Percentiles rank a stretch among this genome's conserved stretches.
Conservation (phyloP, 2,797 vertebrate species). For the Sebastes matsubarae region DNA sequence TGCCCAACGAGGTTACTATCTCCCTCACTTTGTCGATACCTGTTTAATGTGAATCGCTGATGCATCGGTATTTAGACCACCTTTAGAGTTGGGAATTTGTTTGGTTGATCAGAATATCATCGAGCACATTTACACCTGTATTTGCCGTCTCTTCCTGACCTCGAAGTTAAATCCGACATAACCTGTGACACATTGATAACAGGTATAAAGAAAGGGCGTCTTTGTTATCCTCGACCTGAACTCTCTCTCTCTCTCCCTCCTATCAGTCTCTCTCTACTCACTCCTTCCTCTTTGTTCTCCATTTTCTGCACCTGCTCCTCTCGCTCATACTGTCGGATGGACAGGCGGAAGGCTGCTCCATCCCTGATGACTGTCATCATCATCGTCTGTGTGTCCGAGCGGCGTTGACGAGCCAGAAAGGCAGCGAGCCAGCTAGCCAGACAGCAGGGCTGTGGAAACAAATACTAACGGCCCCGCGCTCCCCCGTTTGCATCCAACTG, state of each 20-base stretch:
- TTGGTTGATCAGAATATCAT: not conserved
- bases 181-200: conserved; percentile 17
- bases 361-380: conserved; percentile 75
- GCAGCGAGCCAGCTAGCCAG: conserved; percentile 63
- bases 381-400: conserved; percentile 72
- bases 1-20: too few relatives aligned
- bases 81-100: not conserved
- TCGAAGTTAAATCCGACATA: conserved; percentile 23
- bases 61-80: not conserved
- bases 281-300: conserved; percentile 56
- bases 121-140: not conserved
- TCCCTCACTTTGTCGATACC: not conserved
- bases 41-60: not conserved
- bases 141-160: conserved; percentile 9
- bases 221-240: conserved; percentile 37
- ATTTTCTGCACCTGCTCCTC: conserved; percentile 71
- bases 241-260: conserved; percentile 9
- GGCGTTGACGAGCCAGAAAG: conserved; percentile 64
- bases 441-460: conserved; percentile 60
- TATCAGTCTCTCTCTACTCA: conserved; percentile 16
- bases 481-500: conserved; percentile 49
- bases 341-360: conserved; percentile 63
- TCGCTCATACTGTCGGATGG: conserved; percentile 51
- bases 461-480: conserved; percentile 58
- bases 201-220: conserved; percentile 6